phyloP scores from a whole-genome alignment of 2,888 invertebrate genomes.

The Scotopteryx bipunctaria region DNA sequence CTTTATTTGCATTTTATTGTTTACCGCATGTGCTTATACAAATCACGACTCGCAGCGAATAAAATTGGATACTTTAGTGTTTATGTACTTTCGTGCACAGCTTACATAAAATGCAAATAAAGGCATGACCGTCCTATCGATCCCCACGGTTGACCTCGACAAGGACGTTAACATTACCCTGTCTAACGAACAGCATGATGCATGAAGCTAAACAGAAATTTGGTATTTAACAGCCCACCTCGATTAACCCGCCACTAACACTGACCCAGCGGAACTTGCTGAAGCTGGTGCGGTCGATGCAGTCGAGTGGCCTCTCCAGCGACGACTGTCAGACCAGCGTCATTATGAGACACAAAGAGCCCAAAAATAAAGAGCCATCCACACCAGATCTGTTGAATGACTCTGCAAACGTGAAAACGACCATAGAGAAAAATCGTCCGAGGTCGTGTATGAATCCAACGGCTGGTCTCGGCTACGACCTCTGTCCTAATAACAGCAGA shows the following conservation, averaged over 20 bases:
- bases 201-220: conserved; percentile 74
- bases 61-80: conserved; percentile 58
- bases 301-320: conserved; percentile 81
- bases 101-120: conserved; percentile 83
- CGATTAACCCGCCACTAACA: conserved; percentile 83
- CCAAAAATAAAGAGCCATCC: conserved; percentile 76
- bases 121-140: conserved; percentile 55
- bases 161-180: conserved; percentile 48
- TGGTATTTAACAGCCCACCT: conserved; percentile 81
- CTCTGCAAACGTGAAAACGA: conserved; percentile 78
- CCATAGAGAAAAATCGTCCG: conserved; percentile 84
- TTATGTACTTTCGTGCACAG: conserved; percentile 73
- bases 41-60: conserved; percentile 68
- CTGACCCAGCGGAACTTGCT: conserved; percentile 83
- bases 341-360: conserved; percentile 78
- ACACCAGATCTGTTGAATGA: conserved; percentile 84
- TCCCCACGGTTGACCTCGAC: conserved; percentile 51
- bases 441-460: conserved; percentile 87
- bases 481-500: conserved; percentile 76
- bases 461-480: conserved; percentile 69
- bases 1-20: conserved; percentile 83
- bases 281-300: conserved; percentile 83
- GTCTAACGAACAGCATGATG: conserved; percentile 72
- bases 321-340: conserved; percentile 80
- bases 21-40: conserved; percentile 77